A percentile compares a stretch with the other conserved stretches of the same genome.
phyloP scores from a whole-genome alignment of 2,113 vertebrate species.

The Lophotis ruficrista region DNA sequence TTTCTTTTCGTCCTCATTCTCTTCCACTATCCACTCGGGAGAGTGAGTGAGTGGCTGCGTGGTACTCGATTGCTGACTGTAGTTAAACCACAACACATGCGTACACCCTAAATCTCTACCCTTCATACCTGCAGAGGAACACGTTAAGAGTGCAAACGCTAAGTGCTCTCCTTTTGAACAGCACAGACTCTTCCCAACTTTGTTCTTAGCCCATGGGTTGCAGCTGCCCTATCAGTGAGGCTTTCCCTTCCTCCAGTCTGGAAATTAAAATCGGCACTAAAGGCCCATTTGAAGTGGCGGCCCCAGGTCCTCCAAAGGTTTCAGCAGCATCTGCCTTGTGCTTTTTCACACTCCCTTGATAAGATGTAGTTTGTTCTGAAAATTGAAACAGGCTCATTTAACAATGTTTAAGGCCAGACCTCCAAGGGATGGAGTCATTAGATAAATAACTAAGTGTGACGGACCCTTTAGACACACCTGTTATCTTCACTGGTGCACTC shows the following conservation, averaged over 20 bases:
- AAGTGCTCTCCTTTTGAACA: background rate
- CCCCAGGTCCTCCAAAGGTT: background rate
- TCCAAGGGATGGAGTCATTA: background rate
- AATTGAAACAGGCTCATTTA: background rate
- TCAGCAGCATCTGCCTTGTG: background rate
- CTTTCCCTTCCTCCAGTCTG: background rate
- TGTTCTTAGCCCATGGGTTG: background rate
- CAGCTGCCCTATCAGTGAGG: fast-evolving
- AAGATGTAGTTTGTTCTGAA: background rate
- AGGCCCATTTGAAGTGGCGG: fast-evolving
- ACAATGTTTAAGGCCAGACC: background rate
- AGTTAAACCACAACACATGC: no score
- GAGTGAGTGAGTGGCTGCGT: no score
- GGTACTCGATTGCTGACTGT: no score
- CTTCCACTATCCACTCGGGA: no score
- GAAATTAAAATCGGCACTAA: background rate
- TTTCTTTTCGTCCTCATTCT: no score
- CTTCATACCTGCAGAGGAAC: fast-evolving
- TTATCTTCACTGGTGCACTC: background rate
- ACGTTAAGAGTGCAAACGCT: background rate
- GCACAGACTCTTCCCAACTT: background rate
- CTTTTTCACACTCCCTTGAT: background rate
- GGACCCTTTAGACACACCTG: background rate
- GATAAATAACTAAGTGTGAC: constrained; percentile 21
- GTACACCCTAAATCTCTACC: background rate